These are phyloP conservation scores for Telmatherina bonti DNA, from an alignment of 2,797 vertebrate species.

Conservation along the genomic window DNA sequence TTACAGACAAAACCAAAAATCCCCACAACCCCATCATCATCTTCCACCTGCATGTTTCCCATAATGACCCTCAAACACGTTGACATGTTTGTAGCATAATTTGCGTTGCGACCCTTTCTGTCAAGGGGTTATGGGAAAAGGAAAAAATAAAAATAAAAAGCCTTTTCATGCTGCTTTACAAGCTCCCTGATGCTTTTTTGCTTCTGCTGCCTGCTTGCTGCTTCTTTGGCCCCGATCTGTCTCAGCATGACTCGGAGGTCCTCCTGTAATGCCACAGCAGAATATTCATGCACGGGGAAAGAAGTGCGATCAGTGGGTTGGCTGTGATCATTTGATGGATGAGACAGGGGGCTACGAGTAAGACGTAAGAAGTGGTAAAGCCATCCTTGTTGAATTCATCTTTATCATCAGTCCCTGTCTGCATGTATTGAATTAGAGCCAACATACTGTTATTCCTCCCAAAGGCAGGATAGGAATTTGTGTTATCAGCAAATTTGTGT, in stretches of 20 bases:
- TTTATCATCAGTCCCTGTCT: neutral
- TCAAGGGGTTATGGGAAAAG: constrained; percentile 34
- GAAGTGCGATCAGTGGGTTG: constrained; percentile 29
- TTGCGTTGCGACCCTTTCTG: constrained; percentile 35
- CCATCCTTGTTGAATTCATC: neutral
- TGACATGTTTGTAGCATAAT: constrained; percentile 54
- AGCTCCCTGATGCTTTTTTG: constrained; percentile 45
- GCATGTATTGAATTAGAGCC: neutral
- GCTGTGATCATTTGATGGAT: constrained; percentile 32
- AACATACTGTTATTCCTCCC: neutral
- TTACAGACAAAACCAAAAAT: constrained; percentile 25
- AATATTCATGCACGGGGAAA: constrained; percentile 27
- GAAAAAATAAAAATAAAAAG: constrained; percentile 25
- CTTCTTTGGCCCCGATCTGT: constrained; percentile 19
- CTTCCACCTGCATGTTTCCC: constrained; percentile 3
- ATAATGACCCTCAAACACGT: constrained; percentile 21
- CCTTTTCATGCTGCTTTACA: constrained; percentile 56
- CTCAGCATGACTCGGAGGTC: constrained; percentile 47
- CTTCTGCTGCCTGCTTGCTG: constrained; percentile 25
- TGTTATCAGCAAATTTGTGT: neutral
- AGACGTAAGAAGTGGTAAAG: constrained; percentile 7
- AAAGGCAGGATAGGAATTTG: neutral
- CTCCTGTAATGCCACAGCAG: constrained; percentile 8
- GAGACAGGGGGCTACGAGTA: constrained; percentile 15
- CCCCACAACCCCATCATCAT: constrained; percentile 23